phyloP scores from a whole-genome alignment of 2,888 invertebrate species.

The Chirona hameri region DNA sequence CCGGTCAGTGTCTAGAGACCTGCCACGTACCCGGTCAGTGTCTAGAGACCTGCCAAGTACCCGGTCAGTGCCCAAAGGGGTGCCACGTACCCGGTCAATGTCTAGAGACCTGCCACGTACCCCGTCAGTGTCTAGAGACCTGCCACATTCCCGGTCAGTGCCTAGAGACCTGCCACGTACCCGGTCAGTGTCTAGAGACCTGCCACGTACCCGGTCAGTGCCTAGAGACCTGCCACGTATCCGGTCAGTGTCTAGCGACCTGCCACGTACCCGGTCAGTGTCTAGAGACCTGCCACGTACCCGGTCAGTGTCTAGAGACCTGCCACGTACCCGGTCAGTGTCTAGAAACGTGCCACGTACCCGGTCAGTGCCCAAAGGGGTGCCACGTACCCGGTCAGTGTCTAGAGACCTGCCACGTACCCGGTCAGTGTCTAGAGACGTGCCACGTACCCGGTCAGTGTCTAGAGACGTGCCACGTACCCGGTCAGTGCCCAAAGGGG shows the following conservation, averaged over 20 bases:
- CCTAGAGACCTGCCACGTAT: too few relatives aligned
- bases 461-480: constrained; percentile 41
- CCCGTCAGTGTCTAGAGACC: too few relatives aligned
- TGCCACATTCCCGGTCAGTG: too few relatives aligned
- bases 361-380: background rate
- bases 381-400: too few relatives aligned
- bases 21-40: constrained; percentile 39
- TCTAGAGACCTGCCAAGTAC: background rate
- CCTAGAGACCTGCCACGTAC: constrained; percentile 41
- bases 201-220: background rate
- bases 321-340: constrained; percentile 39
- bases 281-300: too few relatives aligned
- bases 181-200: background rate
- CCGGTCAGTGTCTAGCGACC: too few relatives aligned
- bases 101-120: too few relatives aligned
- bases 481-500: background rate
- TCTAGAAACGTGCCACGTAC: background rate
- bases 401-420: too few relatives aligned
- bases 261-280: too few relatives aligned
- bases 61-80: background rate
- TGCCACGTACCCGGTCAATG: too few relatives aligned
- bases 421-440: too few relatives aligned
- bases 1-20: constrained; percentile 29
- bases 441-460: too few relatives aligned
- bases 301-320: constrained; percentile 29